Evolutionary conservation across 2,113 vertebrate genomes (phyloP), one percentile per base, ranked within the genome.

Genomic region (Pollachius pollachius): DNA sequence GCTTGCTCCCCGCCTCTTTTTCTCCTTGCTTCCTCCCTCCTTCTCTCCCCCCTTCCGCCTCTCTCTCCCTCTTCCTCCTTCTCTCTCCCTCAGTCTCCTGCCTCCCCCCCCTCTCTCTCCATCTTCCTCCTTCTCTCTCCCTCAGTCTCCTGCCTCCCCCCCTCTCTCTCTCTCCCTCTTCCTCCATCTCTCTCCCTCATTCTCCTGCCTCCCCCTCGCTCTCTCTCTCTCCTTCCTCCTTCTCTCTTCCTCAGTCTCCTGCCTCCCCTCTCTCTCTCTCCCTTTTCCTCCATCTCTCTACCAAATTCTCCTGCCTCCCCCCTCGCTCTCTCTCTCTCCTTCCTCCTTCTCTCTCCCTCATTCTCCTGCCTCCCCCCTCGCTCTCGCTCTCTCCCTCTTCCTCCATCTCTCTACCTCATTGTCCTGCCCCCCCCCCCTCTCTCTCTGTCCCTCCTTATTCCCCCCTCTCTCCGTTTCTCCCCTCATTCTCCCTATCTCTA

Each of bases 371-470:
- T n/a, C n/a, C n/a, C n/a, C n/a, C n/a, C n/a, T n/a, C n/a, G n/a
- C n/a, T n/a, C n/a, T n/a, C 71, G 17, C n/a, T 2, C 18, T 9
- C 11, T 54, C 66, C 70, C 16, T 27, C 56, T 8, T 70, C 37
- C 58, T 27, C 64, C 64, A n/a, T n/a, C n/a, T n/a, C n/a, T n/a
- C n/a, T n/a, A n/a, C n/a, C n/a, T n/a, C n/a, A n/a, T n/a, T n/a
- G n/a, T n/a, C n/a, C n/a, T n/a, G n/a, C n/a, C n/a, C 71, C 52
- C 62, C 80, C 73, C 67, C 72, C 30, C 76, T 30, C 73, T 25
- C 70, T 21, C 58, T 54, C 8, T 66, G 62, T 25, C 67, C 69
- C 65, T 52, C 27, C 64, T 25, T n/a, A n/a, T n/a, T n/a, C n/a
- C 52, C 15, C 52, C 52, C 7, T 67, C 63, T 27, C 68, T 52